Base-by-base conservation (phyloP, 2,113 vertebrate genomes). In the Meriones unguiculatus region DNA sequence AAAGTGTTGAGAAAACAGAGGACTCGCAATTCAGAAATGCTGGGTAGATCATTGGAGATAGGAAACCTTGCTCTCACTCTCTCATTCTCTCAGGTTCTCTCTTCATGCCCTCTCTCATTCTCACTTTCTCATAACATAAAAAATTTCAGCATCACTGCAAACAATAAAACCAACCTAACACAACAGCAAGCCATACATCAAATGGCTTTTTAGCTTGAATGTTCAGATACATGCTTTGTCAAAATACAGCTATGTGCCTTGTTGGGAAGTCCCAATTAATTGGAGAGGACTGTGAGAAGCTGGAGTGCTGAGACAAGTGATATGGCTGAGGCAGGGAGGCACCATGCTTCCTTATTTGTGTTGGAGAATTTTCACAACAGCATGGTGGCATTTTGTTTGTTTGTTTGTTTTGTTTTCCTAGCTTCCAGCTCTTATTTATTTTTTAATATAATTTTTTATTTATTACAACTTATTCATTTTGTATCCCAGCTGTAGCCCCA, bases 21-120 rank as follows among this genome's bases (percentile, higher is more conserved):
- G n/a, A 32, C 30, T 57, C 3, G 17, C 15, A 13, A 59, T 25
- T 14, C 32, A 50, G 14, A 15, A 2, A 38, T 18, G 0, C 18
- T 46, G 12, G 12, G 22, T 38, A 6, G 18, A 35, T 30, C 6
- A 22, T 3, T 10, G 4, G 17, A 12, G 25, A 5, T 2, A 20
- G 4, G 70, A 87, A 7, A 41, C 1, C 14, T 11, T 17, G 4
- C 7, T 38, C 24, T 84, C n/a, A 50, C 35, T 62, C 7, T 15
- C n/a, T 80, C 8, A 4, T n/a, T 72, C 70, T 72, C 17, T 72
- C 69, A 72, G 0, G 9, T 38, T 73, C 35, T 20, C 20, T 73
- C 6, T 38, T 35, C 52, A 20, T 57, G 50, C 35, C 35, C 50
- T n/a, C 57, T 6, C 20, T 67, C 15, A 6, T n/a, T 80, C 10